phyloP scores from a whole-genome alignment of 2,888 invertebrate genomes.

The Brachypalpus laphriformis region DNA sequence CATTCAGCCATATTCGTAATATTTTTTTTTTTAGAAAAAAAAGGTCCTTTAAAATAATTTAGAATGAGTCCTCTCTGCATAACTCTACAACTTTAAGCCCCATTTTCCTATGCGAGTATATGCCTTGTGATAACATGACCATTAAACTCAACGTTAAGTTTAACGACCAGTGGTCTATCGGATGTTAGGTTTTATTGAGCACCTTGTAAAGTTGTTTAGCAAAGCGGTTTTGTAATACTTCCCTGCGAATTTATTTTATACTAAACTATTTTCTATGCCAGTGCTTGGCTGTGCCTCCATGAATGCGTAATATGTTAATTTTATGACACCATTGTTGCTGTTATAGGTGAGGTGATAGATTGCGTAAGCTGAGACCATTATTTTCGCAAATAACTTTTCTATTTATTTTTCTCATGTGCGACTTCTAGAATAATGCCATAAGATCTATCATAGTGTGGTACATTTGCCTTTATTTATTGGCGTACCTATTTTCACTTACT shows the following conservation, averaged over 20 bases:
- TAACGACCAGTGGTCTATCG: slow-evolving; percentile 23
- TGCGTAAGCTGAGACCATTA: slow-evolving; percentile 17
- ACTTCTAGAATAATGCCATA: background rate
- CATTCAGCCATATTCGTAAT: slow-evolving; percentile 34
- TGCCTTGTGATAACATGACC: slow-evolving; percentile 16
- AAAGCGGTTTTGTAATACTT: background rate
- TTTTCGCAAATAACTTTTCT: background rate
- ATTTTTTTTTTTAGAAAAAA: slow-evolving; percentile 27
- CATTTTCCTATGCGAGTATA: background rate
- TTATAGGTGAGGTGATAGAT: slow-evolving; percentile 2
- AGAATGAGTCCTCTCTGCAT: background rate
- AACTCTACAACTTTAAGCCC: background rate
- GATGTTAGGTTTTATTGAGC: background rate
- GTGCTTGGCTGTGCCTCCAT: slow-evolving; percentile 2
- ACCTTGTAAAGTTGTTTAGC: background rate
- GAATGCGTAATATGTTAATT: slow-evolving; percentile 38
- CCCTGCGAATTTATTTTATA: background rate
- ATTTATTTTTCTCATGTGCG: background rate
- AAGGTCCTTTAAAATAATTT: slow-evolving; percentile 16
- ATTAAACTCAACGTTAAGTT: slow-evolving; percentile 1
- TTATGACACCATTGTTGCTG: slow-evolving; percentile 17
- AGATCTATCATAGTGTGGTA: slow-evolving; percentile 23
- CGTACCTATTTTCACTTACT: slow-evolving; percentile 28
- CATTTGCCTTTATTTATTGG: slow-evolving; percentile 36
- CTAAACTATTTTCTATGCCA: background rate